Base-by-base conservation (phyloP, 2,888 invertebrate species). In the Andrena fulva region DNA sequence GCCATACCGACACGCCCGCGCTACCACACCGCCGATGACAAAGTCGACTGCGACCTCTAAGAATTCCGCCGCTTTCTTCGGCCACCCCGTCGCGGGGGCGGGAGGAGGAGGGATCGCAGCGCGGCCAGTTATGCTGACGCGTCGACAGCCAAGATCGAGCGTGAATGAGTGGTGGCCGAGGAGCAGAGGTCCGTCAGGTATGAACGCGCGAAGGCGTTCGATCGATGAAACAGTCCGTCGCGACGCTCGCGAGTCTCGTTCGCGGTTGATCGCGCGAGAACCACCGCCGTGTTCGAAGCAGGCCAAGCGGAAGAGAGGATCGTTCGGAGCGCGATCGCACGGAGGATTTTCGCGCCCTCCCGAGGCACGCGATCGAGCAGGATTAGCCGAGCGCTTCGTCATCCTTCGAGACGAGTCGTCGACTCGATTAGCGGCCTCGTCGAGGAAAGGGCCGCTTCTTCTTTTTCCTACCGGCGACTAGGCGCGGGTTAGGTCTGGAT, bases 351-450 rank as follows among this genome's bases (percentile, higher is more conserved):
- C 92, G 91, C 93, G 91, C 92, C 92, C 90, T 69, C 74, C 74
- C 85, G 82, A 85, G 85, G 87, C 91, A 89, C 70, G 85, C 91
- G 90, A 87, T 93, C 93, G 92, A 83, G 82, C 91, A 80, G 86
- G 88, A 93, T 93, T 91, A 92, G 86, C 75, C 82, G 77, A 76
- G 76, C 91, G 91, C 92, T 93, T 91, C 91, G 91, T 93, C 92
- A 92, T 89, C 70, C 64, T 56, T 63, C 66, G 42, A 24, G 69
- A 69, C 82, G 29, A 72, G 54, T 78, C 78, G 69, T 75, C 83
- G 71, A 54, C 59, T 62, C 71, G 82, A 62, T 67, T 59, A 50
- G 2, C 29, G 35, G 10, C 7, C 33, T 3, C 27, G n/a, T 8
- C 42, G 31, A n/a, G 50, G 31, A 60, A 50, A 16, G 12, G 10